These are phyloP conservation scores for Toxostoma redivivum DNA, from an alignment of 2,113 vertebrate species.

Conservation along the genomic window DNA sequence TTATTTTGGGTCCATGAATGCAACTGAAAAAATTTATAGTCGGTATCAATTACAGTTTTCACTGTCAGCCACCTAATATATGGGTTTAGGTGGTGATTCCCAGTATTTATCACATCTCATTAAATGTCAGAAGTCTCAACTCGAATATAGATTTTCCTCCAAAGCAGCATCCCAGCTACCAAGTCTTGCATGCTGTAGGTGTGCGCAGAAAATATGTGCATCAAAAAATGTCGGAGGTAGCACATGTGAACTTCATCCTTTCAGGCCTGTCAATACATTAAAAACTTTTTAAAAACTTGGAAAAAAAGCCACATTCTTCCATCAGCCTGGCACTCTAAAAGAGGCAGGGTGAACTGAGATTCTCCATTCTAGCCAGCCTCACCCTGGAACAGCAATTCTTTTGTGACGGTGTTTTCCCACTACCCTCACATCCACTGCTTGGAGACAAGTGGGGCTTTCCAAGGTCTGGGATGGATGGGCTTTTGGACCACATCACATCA, in stretches of 20 bases:
- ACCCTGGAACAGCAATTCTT: background rate
- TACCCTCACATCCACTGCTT: rapidly evolving
- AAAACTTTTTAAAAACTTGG: background rate
- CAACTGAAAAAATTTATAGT: background rate
- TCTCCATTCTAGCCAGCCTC: background rate
- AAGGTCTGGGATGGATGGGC: background rate
- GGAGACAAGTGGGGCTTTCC: background rate
- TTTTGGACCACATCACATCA: background rate
- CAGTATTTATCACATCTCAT: background rate
- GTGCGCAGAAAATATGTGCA: background rate
- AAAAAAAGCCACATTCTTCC: background rate
- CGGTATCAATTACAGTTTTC: background rate
- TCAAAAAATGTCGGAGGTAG: background rate
- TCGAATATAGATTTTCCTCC: background rate
- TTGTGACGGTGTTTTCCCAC: background rate
- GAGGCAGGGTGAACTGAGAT: rapidly evolving
- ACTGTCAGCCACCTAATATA: background rate
- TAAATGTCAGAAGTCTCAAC: background rate
- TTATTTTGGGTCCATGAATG: background rate
- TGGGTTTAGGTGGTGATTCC: background rate
- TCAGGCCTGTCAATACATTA: background rate
- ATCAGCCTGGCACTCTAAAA: background rate
- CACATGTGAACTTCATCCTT: background rate
- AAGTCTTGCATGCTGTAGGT: background rate
- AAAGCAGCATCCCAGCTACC: background rate